Evolutionary conservation across 2,113 vertebrate genomes (phyloP).

Genomic region (Cairina moschata): DNA sequence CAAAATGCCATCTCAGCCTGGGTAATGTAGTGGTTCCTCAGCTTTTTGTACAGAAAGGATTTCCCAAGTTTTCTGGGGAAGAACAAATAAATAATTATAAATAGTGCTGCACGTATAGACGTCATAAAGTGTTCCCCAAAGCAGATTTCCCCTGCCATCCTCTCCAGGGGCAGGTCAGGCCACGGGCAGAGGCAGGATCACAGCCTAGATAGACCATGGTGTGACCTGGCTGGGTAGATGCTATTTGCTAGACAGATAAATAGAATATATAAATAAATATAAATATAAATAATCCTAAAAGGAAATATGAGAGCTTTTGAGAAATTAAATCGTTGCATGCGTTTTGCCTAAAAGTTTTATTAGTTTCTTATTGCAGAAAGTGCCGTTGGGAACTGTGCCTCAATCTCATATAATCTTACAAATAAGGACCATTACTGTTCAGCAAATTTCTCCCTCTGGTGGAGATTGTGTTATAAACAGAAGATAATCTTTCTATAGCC

Average conservation of each 20-base stretch:
- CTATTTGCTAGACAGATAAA: neutral
- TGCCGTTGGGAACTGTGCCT: neutral
- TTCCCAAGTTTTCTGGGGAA: neutral
- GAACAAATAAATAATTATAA: neutral
- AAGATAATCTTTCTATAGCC: neutral
- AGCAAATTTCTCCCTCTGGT: constrained; percentile 46
- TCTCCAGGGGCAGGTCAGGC: neutral
- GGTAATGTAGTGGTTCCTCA: neutral
- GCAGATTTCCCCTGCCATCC: neutral
- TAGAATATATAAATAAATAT: neutral
- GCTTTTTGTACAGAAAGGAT: neutral
- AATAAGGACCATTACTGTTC: neutral
- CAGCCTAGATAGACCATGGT: neutral
- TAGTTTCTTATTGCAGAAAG: neutral
- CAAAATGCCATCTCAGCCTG: neutral
- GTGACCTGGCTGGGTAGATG: no score
- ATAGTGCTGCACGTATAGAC: neutral
- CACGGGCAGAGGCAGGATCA: neutral
- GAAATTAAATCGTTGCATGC: neutral
- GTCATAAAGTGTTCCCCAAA: no score
- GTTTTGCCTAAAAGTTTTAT: neutral
- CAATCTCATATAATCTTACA: neutral
- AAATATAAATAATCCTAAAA: neutral
- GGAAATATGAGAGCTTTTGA: neutral
- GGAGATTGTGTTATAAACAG: neutral